phyloP scores from a whole-genome alignment of 1,140 invertebrate species.

The Kradibia gibbosae region DNA sequence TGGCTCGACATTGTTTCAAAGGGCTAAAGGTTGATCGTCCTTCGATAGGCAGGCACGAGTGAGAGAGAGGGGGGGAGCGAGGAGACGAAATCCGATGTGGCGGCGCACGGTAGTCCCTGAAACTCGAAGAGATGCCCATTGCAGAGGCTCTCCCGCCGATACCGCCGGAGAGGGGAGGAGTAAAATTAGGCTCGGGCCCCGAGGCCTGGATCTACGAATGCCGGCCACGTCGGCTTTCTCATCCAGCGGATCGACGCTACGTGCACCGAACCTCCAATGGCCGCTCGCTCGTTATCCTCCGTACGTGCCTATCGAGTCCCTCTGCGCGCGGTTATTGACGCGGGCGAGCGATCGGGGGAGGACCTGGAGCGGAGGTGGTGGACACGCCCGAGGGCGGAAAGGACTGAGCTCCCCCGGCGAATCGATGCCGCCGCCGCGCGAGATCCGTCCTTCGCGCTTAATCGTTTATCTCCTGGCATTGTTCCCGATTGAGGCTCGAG shows the following conservation, averaged over 20 bases:
- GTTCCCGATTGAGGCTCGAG: background rate
- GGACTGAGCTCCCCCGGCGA: too few relatives aligned
- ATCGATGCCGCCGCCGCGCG: background rate
- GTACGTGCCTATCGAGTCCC: too few relatives aligned
- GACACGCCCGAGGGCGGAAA: too few relatives aligned
- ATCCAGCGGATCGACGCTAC: slow-evolving; percentile 15
- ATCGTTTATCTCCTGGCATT: background rate
- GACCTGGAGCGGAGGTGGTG: too few relatives aligned
- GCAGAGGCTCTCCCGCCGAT: background rate
- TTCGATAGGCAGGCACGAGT: too few relatives aligned
- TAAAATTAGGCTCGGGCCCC: too few relatives aligned
- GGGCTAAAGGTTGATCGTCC: too few relatives aligned
- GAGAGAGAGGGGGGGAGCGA: background rate
- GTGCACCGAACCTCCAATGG: slow-evolving; percentile 24
- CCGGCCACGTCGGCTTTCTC: background rate
- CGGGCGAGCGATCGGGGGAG: too few relatives aligned
- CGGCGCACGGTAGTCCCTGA: background rate
- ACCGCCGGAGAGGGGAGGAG: too few relatives aligned
- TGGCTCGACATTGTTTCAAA: too few relatives aligned
- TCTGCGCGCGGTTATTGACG: too few relatives aligned
- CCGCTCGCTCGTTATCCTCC: background rate
- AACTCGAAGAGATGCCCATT: background rate
- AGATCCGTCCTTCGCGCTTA: background rate
- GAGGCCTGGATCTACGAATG: background rate
- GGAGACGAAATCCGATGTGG: background rate